Percentiles rank a stretch among this genome's conserved stretches.
Evolutionary conservation across 2,888 invertebrate genomes (phyloP).

Genomic region (Rhopalosiphum nymphaeae): DNA sequence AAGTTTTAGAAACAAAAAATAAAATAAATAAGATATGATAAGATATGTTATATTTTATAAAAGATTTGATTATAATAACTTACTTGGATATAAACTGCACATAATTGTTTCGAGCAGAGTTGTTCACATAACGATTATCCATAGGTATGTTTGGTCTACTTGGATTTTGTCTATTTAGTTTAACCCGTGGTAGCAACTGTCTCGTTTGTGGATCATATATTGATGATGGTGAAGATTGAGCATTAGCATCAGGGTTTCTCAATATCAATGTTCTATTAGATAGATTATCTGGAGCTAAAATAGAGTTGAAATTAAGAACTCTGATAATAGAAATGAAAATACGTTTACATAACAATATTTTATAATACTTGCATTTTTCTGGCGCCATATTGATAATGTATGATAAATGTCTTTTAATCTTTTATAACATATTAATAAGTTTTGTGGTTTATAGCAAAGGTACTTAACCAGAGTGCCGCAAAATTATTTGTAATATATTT

Average conservation of each 20-base stretch:
- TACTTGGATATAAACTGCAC: conserved; percentile 59
- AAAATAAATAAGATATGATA: too few species aligned
- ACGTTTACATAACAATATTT: not conserved
- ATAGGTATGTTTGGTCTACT: not conserved
- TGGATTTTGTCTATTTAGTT: conserved; percentile 24
- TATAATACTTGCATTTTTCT: not conserved
- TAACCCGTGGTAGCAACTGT: conserved; percentile 37
- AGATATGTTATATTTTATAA: too few species aligned
- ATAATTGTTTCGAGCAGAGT: conserved; percentile 56
- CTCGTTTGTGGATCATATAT: not conserved
- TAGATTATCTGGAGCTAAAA: conserved; percentile 6
- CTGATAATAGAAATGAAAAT: not conserved
- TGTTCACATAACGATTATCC: conserved; percentile 26
- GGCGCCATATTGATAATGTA: too few species aligned
- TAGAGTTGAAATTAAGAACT: conserved; percentile 4
- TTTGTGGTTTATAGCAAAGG: not conserved
- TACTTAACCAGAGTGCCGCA: not conserved
- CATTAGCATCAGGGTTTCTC: conserved; percentile 2
- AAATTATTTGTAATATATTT: too few species aligned
- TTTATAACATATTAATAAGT: too few species aligned
- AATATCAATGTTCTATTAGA: conserved; percentile 23
- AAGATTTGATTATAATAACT: conserved; percentile 1
- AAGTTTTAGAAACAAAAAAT: not conserved
- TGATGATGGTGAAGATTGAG: conserved; percentile 26
- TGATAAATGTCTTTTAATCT: too few species aligned